These are phyloP conservation scores for Actenoides lindsayi DNA, from an alignment of 2,113 vertebrate species.

Conservation along the genomic window DNA sequence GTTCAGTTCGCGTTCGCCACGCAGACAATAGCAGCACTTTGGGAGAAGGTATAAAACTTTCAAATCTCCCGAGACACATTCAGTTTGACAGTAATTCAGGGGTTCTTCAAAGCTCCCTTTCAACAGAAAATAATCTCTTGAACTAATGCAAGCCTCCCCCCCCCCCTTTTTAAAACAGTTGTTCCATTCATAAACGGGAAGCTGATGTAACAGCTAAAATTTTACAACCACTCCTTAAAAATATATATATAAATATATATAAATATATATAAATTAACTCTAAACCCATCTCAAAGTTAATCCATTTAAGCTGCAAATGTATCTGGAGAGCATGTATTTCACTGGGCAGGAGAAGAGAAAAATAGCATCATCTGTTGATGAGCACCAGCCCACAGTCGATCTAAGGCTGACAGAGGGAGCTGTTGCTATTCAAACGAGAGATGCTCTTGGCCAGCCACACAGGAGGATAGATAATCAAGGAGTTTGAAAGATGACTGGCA, in stretches of 20 bases:
- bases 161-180: not conserved
- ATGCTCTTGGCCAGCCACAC: not conserved
- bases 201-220: not conserved
- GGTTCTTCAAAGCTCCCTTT: conserved; percentile 4
- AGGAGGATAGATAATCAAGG: not conserved
- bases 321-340: not conserved
- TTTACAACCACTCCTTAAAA: not conserved
- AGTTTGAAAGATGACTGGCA: conserved; percentile 34
- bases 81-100: not conserved
- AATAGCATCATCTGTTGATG: not conserved
- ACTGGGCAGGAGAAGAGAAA: not conserved
- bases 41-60: conserved; percentile 4
- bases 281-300: not conserved
- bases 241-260: not conserved
- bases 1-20: conserved; percentile 7
- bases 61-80: not conserved
- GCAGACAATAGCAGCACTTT: conserved; percentile 22
- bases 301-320: not conserved
- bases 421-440: not conserved
- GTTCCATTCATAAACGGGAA: not conserved
- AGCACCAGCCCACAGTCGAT: not conserved
- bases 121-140: not conserved
- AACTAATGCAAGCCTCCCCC: not conserved
- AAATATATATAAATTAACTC: not conserved
- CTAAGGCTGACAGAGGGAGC: conserved; percentile 38